These are phyloP conservation scores for Brachionus manjavacas DNA, from an alignment of 1,140 invertebrate genomes.

Conservation along the genomic window DNA sequence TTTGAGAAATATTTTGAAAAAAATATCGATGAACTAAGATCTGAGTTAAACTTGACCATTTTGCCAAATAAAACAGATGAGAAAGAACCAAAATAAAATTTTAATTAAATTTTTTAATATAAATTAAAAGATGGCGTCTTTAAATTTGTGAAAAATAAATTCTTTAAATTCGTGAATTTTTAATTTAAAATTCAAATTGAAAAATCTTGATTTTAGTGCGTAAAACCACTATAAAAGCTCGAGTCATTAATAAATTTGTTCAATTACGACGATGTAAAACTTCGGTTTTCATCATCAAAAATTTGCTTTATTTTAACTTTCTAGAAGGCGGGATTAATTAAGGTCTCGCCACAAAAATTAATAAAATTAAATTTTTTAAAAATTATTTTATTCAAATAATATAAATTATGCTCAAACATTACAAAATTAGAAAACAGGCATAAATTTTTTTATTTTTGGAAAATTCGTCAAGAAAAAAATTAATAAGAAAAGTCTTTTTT, in stretches of 20 bases:
- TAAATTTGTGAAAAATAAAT: neutral
- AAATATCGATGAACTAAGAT: slow-evolving; percentile 71
- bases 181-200: neutral
- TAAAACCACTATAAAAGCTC: slow-evolving; percentile 32
- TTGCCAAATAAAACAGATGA: neutral
- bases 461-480: too few relatives aligned
- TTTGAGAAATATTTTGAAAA: slow-evolving; percentile 92
- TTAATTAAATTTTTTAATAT: neutral
- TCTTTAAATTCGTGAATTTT: neutral
- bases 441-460: too few relatives aligned
- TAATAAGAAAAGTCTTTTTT: too few relatives aligned
- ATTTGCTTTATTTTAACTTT: slow-evolving; percentile 43
- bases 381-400: too few relatives aligned
- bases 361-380: too few relatives aligned
- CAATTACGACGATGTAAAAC: neutral
- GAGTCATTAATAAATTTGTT: neutral
- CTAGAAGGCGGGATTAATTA: slow-evolving; percentile 32
- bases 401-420: too few relatives aligned
- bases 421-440: too few relatives aligned
- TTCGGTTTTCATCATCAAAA: slow-evolving; percentile 32
- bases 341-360: neutral
- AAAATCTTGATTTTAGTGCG: slow-evolving; percentile 25
- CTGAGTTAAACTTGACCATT: slow-evolving; percentile 50
- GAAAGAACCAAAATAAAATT: neutral
- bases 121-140: slow-evolving; percentile 21